phyloP scores from a whole-genome alignment of 2,113 vertebrate species.

The Chionomys nivalis region DNA sequence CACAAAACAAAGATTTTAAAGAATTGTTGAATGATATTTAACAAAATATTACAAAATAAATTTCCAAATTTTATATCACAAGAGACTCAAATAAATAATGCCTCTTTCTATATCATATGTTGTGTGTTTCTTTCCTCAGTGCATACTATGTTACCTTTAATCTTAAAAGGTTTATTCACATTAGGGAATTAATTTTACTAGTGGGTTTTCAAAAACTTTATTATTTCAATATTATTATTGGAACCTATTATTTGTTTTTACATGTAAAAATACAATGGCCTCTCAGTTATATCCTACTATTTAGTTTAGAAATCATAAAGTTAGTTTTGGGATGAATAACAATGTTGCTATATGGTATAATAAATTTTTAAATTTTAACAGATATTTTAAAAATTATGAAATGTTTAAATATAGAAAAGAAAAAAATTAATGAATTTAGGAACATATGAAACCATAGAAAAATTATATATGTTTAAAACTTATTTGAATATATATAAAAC shows the following conservation, averaged over 20 bases:
- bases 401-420: not conserved
- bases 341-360: not conserved
- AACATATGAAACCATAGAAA: not conserved
- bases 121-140: not conserved
- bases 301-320: not conserved
- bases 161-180: not conserved
- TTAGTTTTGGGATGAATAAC: not conserved
- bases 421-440: not conserved
- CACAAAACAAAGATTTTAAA: not conserved
- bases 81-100: not conserved
- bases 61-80: not conserved
- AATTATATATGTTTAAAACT: not conserved
- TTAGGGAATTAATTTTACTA: not conserved
- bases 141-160: not conserved
- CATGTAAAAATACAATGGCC: not conserved
- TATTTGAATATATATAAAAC: not conserved
- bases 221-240: conserved; percentile 20
- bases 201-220: not conserved
- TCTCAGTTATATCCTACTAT: not conserved
- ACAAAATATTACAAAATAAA: not conserved
- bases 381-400: not conserved
- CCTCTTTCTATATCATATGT: not conserved
- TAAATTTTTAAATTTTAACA: not conserved
- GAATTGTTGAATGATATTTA: not conserved
- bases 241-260: not conserved